These are phyloP conservation scores for Cerceris ruficornis DNA, from an alignment of 2,888 invertebrate species.

Conservation along the genomic window DNA sequence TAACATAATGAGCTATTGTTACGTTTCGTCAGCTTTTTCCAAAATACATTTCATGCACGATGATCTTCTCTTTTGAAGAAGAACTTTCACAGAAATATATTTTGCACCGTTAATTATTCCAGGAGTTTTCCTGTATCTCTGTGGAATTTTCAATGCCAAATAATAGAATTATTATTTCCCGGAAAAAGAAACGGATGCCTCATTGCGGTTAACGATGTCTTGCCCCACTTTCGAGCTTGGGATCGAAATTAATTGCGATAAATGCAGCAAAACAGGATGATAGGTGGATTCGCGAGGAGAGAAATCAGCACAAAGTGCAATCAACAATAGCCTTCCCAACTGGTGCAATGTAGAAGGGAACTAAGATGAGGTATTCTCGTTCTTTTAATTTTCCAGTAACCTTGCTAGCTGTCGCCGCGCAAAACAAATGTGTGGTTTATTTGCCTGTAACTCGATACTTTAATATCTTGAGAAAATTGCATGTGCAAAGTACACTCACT, in stretches of 20 bases:
- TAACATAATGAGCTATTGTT: no score
- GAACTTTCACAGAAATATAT: no score
- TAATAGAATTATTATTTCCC: not conserved
- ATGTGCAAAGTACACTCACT: no score
- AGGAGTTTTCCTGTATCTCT: no score
- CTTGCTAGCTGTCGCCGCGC: conserved; percentile 23
- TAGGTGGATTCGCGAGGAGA: not conserved
- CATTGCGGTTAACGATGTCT: not conserved
- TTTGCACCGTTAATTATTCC: no score
- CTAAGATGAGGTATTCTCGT: conserved; percentile 29
- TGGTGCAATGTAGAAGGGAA: not conserved
- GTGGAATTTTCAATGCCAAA: no score
- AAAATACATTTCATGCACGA: no score
- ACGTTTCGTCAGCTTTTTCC: no score
- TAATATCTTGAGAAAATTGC: no score
- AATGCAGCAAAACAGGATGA: not conserved
- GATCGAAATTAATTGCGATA: not conserved
- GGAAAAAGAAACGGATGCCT: not conserved
- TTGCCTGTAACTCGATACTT: conserved; percentile 4
- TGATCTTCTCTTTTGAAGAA: no score
- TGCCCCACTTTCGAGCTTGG: not conserved
- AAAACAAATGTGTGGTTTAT: conserved; percentile 42
- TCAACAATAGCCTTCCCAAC: conserved; percentile 8
- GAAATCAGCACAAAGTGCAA: conserved; percentile 26
- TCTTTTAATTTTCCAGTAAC: conserved; percentile 49